Evolutionary conservation across 2,888 invertebrate species (phyloP), one percentile per base, ranked within the genome.

Genomic region (Dexiosoma caninum): DNA sequence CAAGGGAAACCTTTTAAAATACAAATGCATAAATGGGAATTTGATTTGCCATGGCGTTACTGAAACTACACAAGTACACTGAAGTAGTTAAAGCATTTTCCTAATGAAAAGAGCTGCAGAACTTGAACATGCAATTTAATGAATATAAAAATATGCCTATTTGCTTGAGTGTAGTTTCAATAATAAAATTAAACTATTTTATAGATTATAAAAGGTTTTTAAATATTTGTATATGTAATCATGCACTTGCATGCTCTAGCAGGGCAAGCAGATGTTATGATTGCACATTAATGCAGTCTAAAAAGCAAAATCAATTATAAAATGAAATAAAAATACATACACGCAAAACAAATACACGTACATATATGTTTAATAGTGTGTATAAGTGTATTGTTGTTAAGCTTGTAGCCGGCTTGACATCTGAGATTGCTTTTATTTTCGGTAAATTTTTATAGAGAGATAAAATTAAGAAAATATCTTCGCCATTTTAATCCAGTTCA

Each of bases 1-100:
- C 55, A 51, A 72, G 23, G 16, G 44, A 62, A 74, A 62, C 60
- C 55, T 74, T 69, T 74, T 67, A 74, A 53, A 49, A 53, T 9
- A 49, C 30, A 55, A 70, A 40, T 51, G 51, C 16, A 60, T 59
- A 51, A 67, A 75, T 42, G 59, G 7, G 40, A 53, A 60, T 76
- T 69, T 60, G 2, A 53, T 60, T 67, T 42, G 9, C 35, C 42
- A 23, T 57, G 19, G 44, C n/a, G n/a, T n/a, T n/a, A n/a, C n/a
- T 27, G 27, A 27, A 12, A 59, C 42, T 60, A 44, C 30, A 21
- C 55, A 21, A 57, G 21, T 66, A 75, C 64, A 75, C 40, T 21
- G 37, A 57, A 35, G 27, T 12, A 53, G 19, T 14, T 53, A n/a
- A 53, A 16, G 53, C 10, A 7, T 6, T 30, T 67, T 53, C 27